A percentile compares a stretch with the other conserved stretches of the same genome.
These are phyloP conservation scores for Ceyx margarethae DNA, from an alignment of 2,113 vertebrate species.

Conservation along the genomic window DNA sequence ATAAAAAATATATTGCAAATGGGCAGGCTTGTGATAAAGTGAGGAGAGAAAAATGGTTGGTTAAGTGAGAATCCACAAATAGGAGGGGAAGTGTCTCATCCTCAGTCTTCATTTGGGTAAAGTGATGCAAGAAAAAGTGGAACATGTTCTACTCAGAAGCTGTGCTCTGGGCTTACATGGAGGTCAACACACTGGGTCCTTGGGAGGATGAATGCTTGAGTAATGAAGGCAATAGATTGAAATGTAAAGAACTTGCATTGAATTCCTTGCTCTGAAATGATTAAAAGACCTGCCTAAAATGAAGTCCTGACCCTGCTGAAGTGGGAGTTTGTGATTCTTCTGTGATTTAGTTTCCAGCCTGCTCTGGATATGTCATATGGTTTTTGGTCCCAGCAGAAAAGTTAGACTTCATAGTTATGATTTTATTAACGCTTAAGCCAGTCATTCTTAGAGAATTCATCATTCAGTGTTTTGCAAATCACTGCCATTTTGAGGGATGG, in stretches of 20 bases:
- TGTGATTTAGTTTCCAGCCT: slow-evolving; percentile 22
- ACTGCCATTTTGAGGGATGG: slow-evolving; percentile 40
- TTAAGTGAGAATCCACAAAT: not conserved
- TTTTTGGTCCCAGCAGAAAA: slow-evolving; percentile 23
- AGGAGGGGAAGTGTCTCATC: not conserved
- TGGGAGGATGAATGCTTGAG: slow-evolving; percentile 1
- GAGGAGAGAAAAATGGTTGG: not conserved
- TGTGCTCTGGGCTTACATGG: not conserved
- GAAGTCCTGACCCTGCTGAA: slow-evolving; percentile 10
- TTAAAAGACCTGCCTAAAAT: slow-evolving; percentile 10
- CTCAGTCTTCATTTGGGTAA: not conserved
- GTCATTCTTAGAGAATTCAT: slow-evolving; percentile 6
- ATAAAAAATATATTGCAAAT: not conserved
- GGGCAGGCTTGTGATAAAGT: not conserved
- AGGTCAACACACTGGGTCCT: not conserved
- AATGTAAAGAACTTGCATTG: not conserved
- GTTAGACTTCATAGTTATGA: slow-evolving; percentile 10
- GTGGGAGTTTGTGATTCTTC: slow-evolving; percentile 13
- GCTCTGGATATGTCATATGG: not conserved
- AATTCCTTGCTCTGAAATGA: slow-evolving; percentile 11
- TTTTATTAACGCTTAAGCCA: slow-evolving; percentile 1
- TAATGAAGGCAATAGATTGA: not conserved
- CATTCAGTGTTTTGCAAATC: slow-evolving; percentile 17
- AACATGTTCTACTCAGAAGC: not conserved
- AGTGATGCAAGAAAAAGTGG: not conserved